Percentiles rank a stretch among this genome's conserved stretches.
Conservation (phyloP, 2,888 invertebrate species). For the Ypsolopha scabrella region DNA sequence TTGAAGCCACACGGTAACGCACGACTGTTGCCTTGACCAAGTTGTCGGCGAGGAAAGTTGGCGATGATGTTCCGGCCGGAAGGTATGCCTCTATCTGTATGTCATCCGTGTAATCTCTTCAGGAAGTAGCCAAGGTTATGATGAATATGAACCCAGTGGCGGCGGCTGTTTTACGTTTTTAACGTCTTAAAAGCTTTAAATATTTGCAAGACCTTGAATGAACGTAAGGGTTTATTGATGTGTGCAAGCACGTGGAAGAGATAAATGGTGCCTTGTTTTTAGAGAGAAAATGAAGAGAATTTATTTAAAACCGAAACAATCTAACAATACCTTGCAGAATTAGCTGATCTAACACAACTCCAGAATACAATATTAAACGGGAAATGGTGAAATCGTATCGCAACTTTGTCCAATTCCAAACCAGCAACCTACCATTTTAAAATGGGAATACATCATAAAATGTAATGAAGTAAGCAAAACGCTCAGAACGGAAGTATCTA, state of each 20-base stretch:
- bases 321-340: too few relatives aligned
- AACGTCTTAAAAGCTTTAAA: too few relatives aligned
- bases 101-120: background rate
- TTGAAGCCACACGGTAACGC: constrained; percentile 45
- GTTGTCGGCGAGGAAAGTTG: constrained; percentile 16
- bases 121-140: background rate
- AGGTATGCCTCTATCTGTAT: background rate
- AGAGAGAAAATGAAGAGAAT: too few relatives aligned
- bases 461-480: constrained; percentile 3
- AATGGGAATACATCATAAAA: background rate
- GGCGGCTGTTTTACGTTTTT: too few relatives aligned
- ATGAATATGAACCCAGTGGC: too few relatives aligned
- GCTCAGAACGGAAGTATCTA: constrained; percentile 2
- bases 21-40: constrained; percentile 62
- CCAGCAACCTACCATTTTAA: background rate
- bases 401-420: background rate
- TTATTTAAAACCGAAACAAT: too few relatives aligned
- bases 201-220: too few relatives aligned
- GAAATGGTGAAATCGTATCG: background rate
- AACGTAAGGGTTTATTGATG: too few relatives aligned
- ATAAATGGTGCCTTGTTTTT: too few relatives aligned
- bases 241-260: too few relatives aligned
- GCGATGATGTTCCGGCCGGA: constrained; percentile 1
- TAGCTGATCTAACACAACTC: too few relatives aligned
- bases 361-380: too few relatives aligned